phyloP scores from a whole-genome alignment of 2,113 vertebrate species.

The Eurypyga helias region DNA sequence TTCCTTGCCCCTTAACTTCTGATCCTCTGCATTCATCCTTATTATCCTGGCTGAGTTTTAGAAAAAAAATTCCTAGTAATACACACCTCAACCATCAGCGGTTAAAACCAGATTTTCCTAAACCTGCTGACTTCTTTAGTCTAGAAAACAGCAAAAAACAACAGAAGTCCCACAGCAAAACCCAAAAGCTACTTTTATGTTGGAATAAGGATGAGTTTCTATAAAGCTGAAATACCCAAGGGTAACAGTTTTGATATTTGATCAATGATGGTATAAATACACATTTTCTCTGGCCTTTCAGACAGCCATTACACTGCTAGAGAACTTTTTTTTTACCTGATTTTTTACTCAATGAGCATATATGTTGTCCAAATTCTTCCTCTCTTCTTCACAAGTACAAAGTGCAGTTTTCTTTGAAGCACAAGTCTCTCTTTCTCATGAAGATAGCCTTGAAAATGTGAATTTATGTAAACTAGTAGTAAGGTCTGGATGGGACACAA shows the following conservation, averaged over 20 bases:
- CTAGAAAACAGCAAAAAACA: background rate
- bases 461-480: background rate
- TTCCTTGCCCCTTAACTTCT: background rate
- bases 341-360: background rate
- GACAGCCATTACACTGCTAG: background rate
- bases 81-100: background rate
- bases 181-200: background rate
- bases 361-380: slow-evolving; percentile 20
- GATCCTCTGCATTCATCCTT: background rate
- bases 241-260: background rate
- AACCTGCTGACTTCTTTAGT: background rate
- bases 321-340: slow-evolving; percentile 36
- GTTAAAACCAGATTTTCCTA: background rate
- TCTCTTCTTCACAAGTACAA: background rate
- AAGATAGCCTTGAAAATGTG: slow-evolving; percentile 19
- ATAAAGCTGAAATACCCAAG: background rate
- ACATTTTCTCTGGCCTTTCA: background rate
- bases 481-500: background rate
- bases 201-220: background rate
- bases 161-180: background rate
- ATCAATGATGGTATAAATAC: background rate
- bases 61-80: background rate
- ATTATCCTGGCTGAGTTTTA: background rate
- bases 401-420: background rate
- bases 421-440: background rate